phyloP scores from a whole-genome alignment of 2,113 vertebrate genomes.

The Neomonachus schauinslandi region DNA sequence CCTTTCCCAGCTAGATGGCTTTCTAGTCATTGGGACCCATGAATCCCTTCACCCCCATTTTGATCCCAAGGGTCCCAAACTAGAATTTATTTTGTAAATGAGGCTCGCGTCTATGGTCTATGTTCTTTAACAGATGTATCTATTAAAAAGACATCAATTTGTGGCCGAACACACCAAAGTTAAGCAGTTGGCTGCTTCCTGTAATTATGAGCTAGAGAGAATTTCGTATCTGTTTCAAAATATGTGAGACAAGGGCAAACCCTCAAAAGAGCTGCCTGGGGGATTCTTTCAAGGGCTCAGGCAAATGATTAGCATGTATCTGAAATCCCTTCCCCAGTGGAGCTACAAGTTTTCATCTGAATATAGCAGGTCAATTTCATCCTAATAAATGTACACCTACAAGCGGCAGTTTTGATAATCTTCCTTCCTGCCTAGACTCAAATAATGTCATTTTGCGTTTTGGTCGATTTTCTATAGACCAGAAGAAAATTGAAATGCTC shows the following conservation, averaged over 20 bases:
- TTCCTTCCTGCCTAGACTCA: conserved; percentile 64
- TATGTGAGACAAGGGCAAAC: conserved; percentile 19
- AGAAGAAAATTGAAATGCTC: conserved; percentile 77
- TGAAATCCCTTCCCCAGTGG: conserved; percentile 48
- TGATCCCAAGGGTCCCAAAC: not conserved
- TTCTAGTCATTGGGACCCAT: not conserved
- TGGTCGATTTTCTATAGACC: conserved; percentile 66
- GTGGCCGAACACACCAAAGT: conserved; percentile 63
- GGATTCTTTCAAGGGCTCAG: conserved; percentile 71
- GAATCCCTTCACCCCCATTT: not conserved
- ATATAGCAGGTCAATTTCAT: conserved; percentile 73
- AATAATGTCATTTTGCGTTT: conserved; percentile 76
- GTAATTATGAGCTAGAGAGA: conserved; percentile 74
- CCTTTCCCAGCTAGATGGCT: not conserved
- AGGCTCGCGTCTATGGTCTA: not conserved
- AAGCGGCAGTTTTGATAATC: conserved; percentile 61
- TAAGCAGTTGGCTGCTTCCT: conserved; percentile 73
- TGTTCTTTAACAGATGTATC: conserved; percentile 63
- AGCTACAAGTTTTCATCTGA: conserved; percentile 69
- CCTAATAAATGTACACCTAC: conserved; percentile 75
- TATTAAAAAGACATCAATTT: conserved; percentile 77
- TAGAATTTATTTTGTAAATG: conserved; percentile 44
- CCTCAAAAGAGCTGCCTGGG: conserved; percentile 43
- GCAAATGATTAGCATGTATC: conserved; percentile 79
- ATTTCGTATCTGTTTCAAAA: conserved; percentile 70